Evolutionary conservation across 2,797 vertebrate species (phyloP).

Genomic region (Phataginus tricuspis): DNA sequence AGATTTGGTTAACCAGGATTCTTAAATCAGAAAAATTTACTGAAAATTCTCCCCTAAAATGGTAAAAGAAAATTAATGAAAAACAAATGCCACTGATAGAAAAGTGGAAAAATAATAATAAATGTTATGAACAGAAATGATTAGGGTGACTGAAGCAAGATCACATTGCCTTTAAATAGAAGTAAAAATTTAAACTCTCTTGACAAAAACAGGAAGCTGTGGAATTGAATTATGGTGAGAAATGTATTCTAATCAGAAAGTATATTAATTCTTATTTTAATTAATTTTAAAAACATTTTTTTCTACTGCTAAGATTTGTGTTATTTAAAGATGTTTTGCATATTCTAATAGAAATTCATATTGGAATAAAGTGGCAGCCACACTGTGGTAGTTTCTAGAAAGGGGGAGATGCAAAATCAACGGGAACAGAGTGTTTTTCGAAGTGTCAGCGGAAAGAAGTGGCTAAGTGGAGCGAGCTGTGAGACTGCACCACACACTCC

Average conservation of each 20-base stretch:
- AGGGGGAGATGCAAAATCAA: not conserved
- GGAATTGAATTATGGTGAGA: not conserved
- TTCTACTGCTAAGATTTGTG: not conserved
- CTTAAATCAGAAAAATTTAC: not conserved
- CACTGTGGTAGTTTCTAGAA: not conserved
- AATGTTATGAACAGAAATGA: not conserved
- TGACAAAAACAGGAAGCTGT: not conserved
- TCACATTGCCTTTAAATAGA: not conserved
- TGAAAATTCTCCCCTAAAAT: not conserved
- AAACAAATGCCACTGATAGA: not conserved
- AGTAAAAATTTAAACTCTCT: not conserved
- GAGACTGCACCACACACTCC: not conserved
- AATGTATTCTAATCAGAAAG: not conserved
- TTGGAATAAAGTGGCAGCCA: not conserved
- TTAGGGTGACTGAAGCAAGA: not conserved
- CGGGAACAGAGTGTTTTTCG: not conserved
- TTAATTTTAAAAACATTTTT: constrained; percentile 2
- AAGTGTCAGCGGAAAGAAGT: constrained; percentile 10
- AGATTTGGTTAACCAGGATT: not conserved
- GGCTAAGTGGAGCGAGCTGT: not conserved
- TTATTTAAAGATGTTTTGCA: not conserved
- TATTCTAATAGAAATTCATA: not conserved
- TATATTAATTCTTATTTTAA: not conserved
- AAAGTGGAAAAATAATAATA: not conserved
- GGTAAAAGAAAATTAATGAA: not conserved